Percentiles rank a stretch among this genome's conserved stretches.
phyloP scores from a whole-genome alignment of 53 echinoderm and acorn worm species.

The Antedon mediterranea region DNA sequence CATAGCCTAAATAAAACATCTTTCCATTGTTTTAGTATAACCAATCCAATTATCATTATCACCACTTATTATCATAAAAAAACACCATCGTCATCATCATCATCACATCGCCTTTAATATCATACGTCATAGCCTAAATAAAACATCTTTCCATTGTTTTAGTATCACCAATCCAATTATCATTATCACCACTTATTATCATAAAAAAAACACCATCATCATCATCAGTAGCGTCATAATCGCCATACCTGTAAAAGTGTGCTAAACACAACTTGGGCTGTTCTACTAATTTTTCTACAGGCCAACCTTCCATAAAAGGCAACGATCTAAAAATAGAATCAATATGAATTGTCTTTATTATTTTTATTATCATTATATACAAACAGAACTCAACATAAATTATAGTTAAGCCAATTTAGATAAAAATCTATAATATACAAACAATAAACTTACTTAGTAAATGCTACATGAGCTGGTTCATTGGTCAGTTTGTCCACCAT shows the following conservation, averaged over 20 bases:
- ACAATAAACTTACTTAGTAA: conserved; percentile 29
- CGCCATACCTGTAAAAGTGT: conserved; percentile 54
- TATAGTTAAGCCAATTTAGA: too few species aligned
- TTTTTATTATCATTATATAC: too few species aligned
- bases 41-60: too few species aligned
- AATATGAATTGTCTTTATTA: not conserved
- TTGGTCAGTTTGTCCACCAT: conserved; percentile 29
- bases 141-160: too few species aligned
- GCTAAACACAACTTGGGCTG: conserved; percentile 49
- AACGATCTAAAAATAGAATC: conserved; percentile 18
- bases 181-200: not conserved
- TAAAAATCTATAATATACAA: too few species aligned
- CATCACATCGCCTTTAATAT: not conserved
- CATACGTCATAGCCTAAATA: too few species aligned
- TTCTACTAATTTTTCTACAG: conserved; percentile 31
- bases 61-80: not conserved
- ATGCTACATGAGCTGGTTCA: conserved; percentile 45
- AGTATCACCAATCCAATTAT: too few species aligned
- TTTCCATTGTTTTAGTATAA: too few species aligned
- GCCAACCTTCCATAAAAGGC: conserved; percentile 50
- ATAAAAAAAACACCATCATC: too few species aligned
- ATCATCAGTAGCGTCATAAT: too few species aligned
- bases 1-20: too few species aligned
- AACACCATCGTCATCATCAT: not conserved
- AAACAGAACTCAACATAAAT: too few species aligned